A percentile compares a stretch with the other conserved stretches of the same genome.
phyloP scores from a whole-genome alignment of 2,888 invertebrate species.

The Lasius fuliginosus region DNA sequence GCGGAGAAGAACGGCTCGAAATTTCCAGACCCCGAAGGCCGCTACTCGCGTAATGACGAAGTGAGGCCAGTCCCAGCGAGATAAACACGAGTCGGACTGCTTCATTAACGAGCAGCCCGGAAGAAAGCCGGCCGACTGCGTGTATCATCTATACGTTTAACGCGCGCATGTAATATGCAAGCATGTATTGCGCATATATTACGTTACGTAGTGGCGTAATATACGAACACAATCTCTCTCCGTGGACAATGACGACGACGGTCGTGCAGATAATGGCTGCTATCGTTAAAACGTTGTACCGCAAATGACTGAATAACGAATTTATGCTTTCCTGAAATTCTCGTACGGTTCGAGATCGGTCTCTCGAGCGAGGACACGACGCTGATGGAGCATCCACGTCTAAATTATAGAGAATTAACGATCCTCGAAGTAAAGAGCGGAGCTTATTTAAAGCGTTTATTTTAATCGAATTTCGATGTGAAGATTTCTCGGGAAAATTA shows the following conservation, averaged over 20 bases:
- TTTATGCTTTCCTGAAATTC: conserved; percentile 77
- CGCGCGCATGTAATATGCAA: conserved; percentile 31
- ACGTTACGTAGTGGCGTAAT: conserved; percentile 33
- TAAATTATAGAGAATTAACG: conserved; percentile 8
- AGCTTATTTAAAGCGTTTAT: conserved; percentile 17
- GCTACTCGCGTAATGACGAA: conserved; percentile 64
- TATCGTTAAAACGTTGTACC: conserved; percentile 72
- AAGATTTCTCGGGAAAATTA: neutral
- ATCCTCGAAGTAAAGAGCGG: neutral
- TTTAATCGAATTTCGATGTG: neutral
- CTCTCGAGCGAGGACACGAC: neutral
- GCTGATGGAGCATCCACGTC: conserved; percentile 23
- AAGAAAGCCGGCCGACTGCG: conserved; percentile 49
- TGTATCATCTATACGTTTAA: conserved; percentile 32
- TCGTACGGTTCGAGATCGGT: neutral
- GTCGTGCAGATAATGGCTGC: conserved; percentile 76
- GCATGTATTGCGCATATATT: conserved; percentile 28
- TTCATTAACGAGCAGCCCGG: conserved; percentile 70
- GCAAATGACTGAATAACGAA: conserved; percentile 76
- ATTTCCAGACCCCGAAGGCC: conserved; percentile 40
- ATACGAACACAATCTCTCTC: conserved; percentile 24
- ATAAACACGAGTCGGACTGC: conserved; percentile 72
- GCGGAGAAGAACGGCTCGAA: conserved; percentile 33
- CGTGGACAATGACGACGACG: conserved; percentile 36
- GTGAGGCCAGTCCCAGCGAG: conserved; percentile 61